Percentiles rank a stretch among this genome's conserved stretches.
phyloP scores from a whole-genome alignment of 2,797 vertebrate species.

The Enteromius argenteus region DNA sequence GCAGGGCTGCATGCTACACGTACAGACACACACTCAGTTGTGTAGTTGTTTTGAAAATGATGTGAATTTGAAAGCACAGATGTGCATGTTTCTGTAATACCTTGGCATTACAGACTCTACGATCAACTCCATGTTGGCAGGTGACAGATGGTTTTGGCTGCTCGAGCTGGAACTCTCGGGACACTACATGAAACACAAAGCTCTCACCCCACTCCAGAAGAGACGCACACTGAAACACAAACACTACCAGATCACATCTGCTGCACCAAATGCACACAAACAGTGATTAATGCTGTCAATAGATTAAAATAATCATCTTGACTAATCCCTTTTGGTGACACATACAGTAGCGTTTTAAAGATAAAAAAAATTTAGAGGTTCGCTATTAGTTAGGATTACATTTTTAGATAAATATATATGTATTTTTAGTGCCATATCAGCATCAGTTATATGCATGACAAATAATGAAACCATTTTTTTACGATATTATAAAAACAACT shows the following conservation, averaged over 20 bases:
- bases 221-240: slow-evolving; percentile 82
- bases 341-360: background rate
- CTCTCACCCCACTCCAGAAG: slow-evolving; percentile 94
- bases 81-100: slow-evolving; percentile 69
- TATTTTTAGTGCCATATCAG: background rate
- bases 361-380: background rate
- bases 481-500: background rate
- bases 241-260: slow-evolving; percentile 3
- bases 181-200: slow-evolving; percentile 93
- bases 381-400: background rate
- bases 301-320: background rate
- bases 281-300: background rate
- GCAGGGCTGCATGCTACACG: slow-evolving; percentile 73
- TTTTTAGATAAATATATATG: background rate
- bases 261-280: background rate
- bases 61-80: slow-evolving; percentile 59
- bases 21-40: slow-evolving; percentile 15
- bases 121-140: slow-evolving; percentile 95
- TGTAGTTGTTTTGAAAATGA: background rate
- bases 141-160: slow-evolving; percentile 91
- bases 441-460: background rate
- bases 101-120: slow-evolving; percentile 92
- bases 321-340: background rate
- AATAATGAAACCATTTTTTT: background rate
- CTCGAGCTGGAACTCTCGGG: slow-evolving; percentile 94